Evolutionary conservation across 2,797 vertebrate species (phyloP).

Genomic region (Pangasius djambal): DNA sequence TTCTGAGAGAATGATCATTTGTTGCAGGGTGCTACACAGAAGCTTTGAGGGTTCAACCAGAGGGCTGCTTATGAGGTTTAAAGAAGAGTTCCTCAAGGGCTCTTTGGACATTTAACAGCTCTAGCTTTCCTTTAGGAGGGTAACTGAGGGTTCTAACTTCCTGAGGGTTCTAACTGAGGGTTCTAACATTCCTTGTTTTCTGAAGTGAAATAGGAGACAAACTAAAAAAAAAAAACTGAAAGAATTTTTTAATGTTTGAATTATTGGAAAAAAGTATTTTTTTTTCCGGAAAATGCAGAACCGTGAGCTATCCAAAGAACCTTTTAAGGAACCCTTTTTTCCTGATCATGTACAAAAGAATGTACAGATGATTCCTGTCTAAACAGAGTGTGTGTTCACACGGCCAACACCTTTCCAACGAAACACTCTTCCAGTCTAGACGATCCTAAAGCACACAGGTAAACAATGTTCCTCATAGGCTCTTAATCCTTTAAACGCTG

Average conservation of each 20-base stretch:
- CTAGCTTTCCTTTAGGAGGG: neutral
- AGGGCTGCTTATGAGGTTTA: neutral
- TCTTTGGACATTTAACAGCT: neutral
- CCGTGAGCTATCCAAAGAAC: neutral
- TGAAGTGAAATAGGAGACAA: neutral
- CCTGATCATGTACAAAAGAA: neutral
- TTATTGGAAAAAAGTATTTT: neutral
- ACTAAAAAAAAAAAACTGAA: neutral
- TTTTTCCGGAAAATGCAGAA: neutral
- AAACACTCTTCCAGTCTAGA: slow-evolving; percentile 28
- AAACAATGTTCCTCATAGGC: slow-evolving; percentile 35
- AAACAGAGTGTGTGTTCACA: slow-evolving; percentile 11
- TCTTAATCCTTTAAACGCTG: slow-evolving; percentile 47
- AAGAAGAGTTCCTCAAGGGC: neutral
- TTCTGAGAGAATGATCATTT: neutral
- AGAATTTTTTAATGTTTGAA: neutral
- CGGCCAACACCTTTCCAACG: slow-evolving; percentile 5
- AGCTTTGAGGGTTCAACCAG: neutral
- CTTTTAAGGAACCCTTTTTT: neutral
- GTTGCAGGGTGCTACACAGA: no score
- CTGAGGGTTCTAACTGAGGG: neutral
- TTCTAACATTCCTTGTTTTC: neutral
- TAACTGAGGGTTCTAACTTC: neutral
- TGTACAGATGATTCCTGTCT: neutral
- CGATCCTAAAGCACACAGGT: slow-evolving; percentile 23